phyloP scores from a whole-genome alignment of 2,113 vertebrate species.

The Sylvicapra grimmia region DNA sequence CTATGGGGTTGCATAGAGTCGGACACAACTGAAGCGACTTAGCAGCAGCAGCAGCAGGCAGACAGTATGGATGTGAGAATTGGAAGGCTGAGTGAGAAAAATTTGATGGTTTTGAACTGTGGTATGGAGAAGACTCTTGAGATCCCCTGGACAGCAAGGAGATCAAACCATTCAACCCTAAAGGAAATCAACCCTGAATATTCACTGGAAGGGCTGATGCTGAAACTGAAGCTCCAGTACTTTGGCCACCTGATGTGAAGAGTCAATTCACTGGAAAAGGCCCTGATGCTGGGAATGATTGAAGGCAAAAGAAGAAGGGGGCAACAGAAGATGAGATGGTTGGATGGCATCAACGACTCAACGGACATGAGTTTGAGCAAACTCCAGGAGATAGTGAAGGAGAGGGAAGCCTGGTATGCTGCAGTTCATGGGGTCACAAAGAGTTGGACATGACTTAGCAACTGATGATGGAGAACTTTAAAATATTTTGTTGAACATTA shows the following conservation, averaged over 20 bases:
- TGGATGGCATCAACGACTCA: background rate
- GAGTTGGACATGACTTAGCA: background rate
- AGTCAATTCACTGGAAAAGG: background rate
- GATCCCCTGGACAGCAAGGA: background rate
- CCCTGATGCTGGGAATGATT: background rate
- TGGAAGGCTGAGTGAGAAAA: background rate
- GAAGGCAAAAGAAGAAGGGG: background rate
- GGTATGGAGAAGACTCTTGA: background rate
- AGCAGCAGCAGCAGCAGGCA: background rate
- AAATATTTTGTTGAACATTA: background rate
- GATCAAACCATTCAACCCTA: background rate
- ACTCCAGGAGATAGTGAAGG: background rate
- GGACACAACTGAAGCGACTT: no score
- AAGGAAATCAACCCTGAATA: background rate
- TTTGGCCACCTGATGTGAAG: background rate
- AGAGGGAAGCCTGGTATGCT: background rate
- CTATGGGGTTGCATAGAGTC: no score
- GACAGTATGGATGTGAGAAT: background rate
- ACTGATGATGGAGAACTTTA: background rate
- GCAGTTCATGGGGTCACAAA: background rate
- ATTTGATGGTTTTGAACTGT: background rate
- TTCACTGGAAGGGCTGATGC: background rate
- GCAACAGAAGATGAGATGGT: background rate
- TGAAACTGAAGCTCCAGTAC: background rate
- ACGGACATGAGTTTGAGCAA: background rate